These are phyloP conservation scores for Podarcis siculus DNA, from an alignment of 2,797 vertebrate genomes.

Conservation along the genomic window DNA sequence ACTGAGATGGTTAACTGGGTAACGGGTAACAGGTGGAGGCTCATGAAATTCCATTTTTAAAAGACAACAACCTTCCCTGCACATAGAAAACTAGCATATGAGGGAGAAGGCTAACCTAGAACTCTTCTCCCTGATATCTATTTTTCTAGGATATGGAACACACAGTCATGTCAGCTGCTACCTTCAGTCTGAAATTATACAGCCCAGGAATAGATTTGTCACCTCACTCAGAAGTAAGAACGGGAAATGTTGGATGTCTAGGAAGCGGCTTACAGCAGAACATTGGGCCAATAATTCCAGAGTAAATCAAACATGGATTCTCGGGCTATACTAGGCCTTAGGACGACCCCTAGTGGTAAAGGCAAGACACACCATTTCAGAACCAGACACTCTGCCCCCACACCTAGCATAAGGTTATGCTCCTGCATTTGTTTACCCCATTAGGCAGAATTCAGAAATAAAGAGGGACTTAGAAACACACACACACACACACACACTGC, in stretches of 20 bases:
- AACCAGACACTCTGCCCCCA: not conserved
- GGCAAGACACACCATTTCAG: not conserved
- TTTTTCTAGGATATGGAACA: not conserved
- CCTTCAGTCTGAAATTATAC: not conserved
- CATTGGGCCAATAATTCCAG: not conserved
- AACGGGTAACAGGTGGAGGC: not conserved
- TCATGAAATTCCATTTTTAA: not conserved
- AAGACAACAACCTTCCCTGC: not conserved
- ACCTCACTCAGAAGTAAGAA: not conserved
- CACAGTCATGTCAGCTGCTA: not conserved
- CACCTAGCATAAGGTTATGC: too few species aligned
- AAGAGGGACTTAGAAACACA: not conserved
- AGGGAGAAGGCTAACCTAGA: not conserved
- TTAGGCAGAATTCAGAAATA: not conserved
- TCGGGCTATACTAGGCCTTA: not conserved
- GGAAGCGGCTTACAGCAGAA: not conserved
- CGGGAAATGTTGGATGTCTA: not conserved
- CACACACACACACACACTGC: too few species aligned
- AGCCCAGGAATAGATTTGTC: not conserved
- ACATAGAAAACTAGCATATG: not conserved
- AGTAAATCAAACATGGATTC: not conserved
- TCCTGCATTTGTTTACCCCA: not conserved
- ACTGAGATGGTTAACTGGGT: not conserved
- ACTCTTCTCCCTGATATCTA: not conserved
- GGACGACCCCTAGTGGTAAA: slow-evolving; percentile 14